Conservation (phyloP, 2,888 invertebrate species). For the Latheticus oryzae region DNA sequence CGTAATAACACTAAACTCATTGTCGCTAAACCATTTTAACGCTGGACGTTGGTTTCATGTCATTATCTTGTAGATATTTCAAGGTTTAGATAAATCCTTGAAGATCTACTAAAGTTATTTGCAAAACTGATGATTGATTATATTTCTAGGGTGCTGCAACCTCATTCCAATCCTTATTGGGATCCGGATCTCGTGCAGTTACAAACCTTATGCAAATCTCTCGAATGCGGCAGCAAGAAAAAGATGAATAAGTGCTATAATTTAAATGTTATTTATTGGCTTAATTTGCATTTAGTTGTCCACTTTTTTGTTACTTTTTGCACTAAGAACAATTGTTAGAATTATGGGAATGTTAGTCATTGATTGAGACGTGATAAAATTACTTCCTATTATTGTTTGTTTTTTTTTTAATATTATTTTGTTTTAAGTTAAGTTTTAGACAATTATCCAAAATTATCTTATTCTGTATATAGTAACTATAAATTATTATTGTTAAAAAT, state of each 20-base stretch:
- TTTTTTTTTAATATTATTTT: slow-evolving; percentile 22
- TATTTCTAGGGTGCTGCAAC: slow-evolving; percentile 77
- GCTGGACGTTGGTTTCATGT: too few species aligned
- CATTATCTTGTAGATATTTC: too few species aligned
- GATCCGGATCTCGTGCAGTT: slow-evolving; percentile 66
- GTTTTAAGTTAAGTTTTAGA: slow-evolving; percentile 25
- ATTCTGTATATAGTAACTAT: slow-evolving; percentile 36
- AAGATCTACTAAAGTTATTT: too few species aligned
- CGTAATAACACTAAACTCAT: too few species aligned
- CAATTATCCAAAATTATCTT: slow-evolving; percentile 19
- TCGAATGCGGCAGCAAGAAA: slow-evolving; percentile 23
- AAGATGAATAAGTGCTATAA: slow-evolving; percentile 32
- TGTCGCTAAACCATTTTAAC: slow-evolving; percentile 10
- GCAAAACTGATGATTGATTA: slow-evolving; percentile 12
- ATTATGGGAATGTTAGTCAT: slow-evolving; percentile 33
- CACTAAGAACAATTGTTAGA: slow-evolving; percentile 19
- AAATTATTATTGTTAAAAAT: slow-evolving; percentile 38
- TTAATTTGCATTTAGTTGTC: slow-evolving; percentile 28
- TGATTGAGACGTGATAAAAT: slow-evolving; percentile 32
- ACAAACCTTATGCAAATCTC: slow-evolving; percentile 29
- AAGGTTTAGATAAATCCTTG: too few species aligned
- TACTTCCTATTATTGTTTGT: slow-evolving; percentile 24
- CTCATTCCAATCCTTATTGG: slow-evolving; percentile 75
- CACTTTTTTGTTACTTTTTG: slow-evolving; percentile 27
- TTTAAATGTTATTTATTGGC: slow-evolving; percentile 34